phyloP scores from a whole-genome alignment of 2,797 vertebrate species.

The Melanitta fusca region DNA sequence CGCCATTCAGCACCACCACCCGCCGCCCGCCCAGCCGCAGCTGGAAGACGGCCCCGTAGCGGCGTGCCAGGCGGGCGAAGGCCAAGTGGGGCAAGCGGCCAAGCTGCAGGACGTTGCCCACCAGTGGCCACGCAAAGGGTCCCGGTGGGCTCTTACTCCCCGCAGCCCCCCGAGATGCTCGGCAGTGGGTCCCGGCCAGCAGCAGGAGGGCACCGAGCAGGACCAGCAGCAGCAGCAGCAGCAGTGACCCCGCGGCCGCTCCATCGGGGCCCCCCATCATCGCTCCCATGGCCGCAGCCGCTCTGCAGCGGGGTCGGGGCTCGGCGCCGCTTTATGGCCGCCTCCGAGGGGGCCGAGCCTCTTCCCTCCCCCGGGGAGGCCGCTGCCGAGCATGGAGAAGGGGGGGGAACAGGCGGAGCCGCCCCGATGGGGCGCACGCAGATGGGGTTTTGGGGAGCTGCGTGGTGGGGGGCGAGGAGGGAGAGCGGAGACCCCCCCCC shows the following conservation, averaged over 20 bases:
- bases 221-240: not conserved
- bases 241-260: not conserved
- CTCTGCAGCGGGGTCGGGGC: not conserved
- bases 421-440: not conserved
- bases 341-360: constrained; percentile 83
- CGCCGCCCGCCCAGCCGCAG: constrained; percentile 83
- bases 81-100: constrained; percentile 88
- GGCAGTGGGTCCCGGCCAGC: constrained; percentile 80
- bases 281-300: constrained; percentile 39
- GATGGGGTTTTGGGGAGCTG: not conserved
- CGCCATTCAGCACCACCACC: constrained; percentile 85
- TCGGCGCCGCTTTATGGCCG: constrained; percentile 80
- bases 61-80: constrained; percentile 80
- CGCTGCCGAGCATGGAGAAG: not conserved
- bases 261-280: not conserved
- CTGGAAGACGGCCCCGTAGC: constrained; percentile 88
- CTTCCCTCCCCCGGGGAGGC: constrained; percentile 43
- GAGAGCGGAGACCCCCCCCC: not conserved
- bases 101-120: constrained; percentile 89
- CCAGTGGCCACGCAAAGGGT: constrained; percentile 87
- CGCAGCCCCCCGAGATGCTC: constrained; percentile 48
- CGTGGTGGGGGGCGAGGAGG: not conserved
- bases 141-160: constrained; percentile 80
- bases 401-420: not conserved
- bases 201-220: constrained; percentile 40